Conservation (phyloP, 2,888 invertebrate genomes). For the Cheilosia vernalis region DNA sequence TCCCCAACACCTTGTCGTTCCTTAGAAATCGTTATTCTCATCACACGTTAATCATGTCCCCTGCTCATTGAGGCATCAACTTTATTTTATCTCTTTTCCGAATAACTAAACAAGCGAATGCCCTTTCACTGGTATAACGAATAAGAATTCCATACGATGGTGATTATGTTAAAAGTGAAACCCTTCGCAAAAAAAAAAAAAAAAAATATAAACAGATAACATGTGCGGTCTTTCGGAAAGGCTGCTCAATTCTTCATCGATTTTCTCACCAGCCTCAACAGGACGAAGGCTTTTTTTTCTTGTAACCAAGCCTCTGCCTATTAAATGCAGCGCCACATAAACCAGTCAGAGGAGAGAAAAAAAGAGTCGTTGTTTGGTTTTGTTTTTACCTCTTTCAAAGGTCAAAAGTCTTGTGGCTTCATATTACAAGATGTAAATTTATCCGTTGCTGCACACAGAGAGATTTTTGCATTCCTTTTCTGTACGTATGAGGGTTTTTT, state of each 20-base stretch:
- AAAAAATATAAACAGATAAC: constrained; percentile 46
- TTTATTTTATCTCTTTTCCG: constrained; percentile 20
- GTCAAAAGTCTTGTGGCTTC: constrained; percentile 75
- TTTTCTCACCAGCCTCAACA: constrained; percentile 62
- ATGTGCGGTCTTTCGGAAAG: constrained; percentile 73
- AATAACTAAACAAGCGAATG: constrained; percentile 62
- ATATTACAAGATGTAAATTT: constrained; percentile 75
- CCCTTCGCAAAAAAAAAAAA: constrained; percentile 37
- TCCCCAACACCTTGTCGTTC: constrained; percentile 13
- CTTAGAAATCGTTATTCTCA: constrained; percentile 32
- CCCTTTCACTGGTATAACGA: constrained; percentile 40
- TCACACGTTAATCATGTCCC: constrained; percentile 18
- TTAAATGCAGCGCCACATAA: constrained; percentile 51
- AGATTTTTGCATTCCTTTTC: constrained; percentile 64
- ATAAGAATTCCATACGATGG: constrained; percentile 39
- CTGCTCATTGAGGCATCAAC: constrained; percentile 60
- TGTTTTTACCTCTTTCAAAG: constrained; percentile 50
- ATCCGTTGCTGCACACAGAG: constrained; percentile 70
- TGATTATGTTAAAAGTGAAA: constrained; percentile 57
- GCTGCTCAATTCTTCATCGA: constrained; percentile 73
- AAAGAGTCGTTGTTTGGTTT: constrained; percentile 4
- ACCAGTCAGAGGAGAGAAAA: constrained; percentile 24
- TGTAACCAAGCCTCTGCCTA: constrained; percentile 18
- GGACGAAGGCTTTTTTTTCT: constrained; percentile 10
- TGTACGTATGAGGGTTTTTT: constrained; percentile 8